Conservation (phyloP, 2,888 invertebrate species). For the Mamestra brassicae region DNA sequence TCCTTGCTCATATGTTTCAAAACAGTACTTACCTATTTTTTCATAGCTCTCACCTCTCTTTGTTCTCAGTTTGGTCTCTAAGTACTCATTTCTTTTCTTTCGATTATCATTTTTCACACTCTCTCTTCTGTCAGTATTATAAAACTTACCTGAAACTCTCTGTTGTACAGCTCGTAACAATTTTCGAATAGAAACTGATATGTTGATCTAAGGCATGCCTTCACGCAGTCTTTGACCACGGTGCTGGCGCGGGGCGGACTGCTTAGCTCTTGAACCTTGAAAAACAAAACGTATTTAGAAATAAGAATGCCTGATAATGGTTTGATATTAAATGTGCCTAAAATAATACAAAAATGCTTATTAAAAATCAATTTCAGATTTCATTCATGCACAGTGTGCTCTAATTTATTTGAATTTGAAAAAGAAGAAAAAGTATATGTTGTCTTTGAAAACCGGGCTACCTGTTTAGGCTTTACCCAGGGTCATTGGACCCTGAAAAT, state of each 20-base stretch:
- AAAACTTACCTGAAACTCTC: conserved; percentile 95
- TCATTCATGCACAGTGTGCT: no score
- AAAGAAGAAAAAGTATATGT: no score
- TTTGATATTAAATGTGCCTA: not conserved
- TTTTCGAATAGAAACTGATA: conserved; percentile 99
- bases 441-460: no score
- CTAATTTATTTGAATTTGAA: no score
- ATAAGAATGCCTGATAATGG: not conserved
- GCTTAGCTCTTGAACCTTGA: conserved; percentile 98
- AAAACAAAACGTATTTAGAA: conserved; percentile 15
- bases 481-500: no score
- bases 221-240: conserved; percentile 99
- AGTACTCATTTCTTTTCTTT: not conserved
- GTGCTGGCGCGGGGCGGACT: conserved; percentile 99
- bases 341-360: no score
- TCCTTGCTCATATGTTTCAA: not conserved
- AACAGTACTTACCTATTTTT: not conserved
- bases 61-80: no score
- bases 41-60: not conserved
- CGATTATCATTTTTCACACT: not conserved
- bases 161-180: conserved; percentile 98
- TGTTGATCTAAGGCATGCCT: conserved; percentile 99
- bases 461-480: no score
- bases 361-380: no score
- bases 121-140: not conserved